Percentiles rank a stretch among this genome's conserved stretches.
Evolutionary conservation across 2,888 invertebrate genomes (phyloP).

Genomic region (Alloscopus bannaensis): DNA sequence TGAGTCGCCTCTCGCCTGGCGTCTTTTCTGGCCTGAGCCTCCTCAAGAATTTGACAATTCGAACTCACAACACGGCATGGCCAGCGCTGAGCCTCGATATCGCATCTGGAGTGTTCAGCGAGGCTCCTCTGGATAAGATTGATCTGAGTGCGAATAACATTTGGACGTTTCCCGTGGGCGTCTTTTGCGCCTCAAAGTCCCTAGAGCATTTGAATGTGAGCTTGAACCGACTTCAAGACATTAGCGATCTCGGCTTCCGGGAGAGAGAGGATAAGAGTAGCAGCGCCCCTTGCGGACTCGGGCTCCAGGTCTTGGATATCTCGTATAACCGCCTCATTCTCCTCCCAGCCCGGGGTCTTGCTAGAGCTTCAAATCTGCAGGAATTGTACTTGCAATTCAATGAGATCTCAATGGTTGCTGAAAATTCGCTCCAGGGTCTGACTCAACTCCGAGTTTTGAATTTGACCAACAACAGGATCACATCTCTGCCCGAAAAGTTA

Average conservation of each 20-base stretch:
- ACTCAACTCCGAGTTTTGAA: conserved; percentile 90
- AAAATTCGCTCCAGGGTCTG: conserved; percentile 87
- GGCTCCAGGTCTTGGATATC: conserved; percentile 88
- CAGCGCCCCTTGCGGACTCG: conserved; percentile 80
- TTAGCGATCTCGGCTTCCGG: conserved; percentile 89
- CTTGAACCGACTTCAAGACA: conserved; percentile 90
- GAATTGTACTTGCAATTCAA: conserved; percentile 91
- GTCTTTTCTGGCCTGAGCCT: conserved; percentile 87
- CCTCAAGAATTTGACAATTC: conserved; percentile 88
- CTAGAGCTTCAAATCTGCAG: conserved; percentile 85
- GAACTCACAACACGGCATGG: conserved; percentile 90
- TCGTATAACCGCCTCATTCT: conserved; percentile 90
- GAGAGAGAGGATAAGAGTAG: conserved; percentile 77
- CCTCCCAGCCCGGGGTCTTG: conserved; percentile 88
- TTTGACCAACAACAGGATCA: conserved; percentile 92
- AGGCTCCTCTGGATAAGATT: conserved; percentile 87
- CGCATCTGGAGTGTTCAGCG: conserved; percentile 84
- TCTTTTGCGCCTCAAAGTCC: conserved; percentile 89
- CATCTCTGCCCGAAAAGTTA: conserved; percentile 89
- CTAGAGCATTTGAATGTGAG: conserved; percentile 89
- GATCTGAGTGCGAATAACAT: conserved; percentile 93
- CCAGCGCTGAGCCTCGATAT: conserved; percentile 89
- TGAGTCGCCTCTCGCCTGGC: conserved; percentile 87
- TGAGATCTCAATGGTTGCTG: conserved; percentile 91
- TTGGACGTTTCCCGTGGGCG: conserved; percentile 90